Base-by-base conservation (phyloP, 2,113 vertebrate genomes). In the Corydoras maculifer region DNA sequence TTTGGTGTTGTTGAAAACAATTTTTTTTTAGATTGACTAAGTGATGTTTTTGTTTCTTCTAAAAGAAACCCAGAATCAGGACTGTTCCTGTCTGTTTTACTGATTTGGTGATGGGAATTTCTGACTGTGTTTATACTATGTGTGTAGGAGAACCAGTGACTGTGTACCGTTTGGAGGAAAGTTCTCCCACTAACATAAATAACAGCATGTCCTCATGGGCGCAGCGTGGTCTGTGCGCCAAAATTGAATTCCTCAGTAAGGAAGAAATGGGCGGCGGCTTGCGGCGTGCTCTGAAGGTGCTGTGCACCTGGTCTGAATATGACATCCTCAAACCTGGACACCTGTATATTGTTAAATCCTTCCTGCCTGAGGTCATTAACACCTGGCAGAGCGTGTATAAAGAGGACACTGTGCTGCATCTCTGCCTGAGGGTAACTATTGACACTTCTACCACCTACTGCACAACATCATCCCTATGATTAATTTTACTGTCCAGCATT, bases 181-280 rank as follows among this genome's bases (percentile, higher is more conserved):
- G 97, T 67, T 99, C 97, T 32, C 97, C 96, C 62, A 95, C 84
- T 85, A 98, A 93, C 67, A 87, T 99, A 82, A 96, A 98, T 86
- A 99, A 99, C 88, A 99, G 97, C 91, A 99, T 99, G 97, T 98
- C 96, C 32, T 99, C 97, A 72, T 99, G 97, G 97, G 91, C 96
- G 54, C 97, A 98, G 30, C 87, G 93, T n/a, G 97, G 96, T 5
- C 93, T 98, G 50, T 98, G 92, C 81, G 97, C 96, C 75, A 99
- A 98, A 84, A 99, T 99, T 9, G 97, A 99, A 66, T 99, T 99
- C 82, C 88, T 99, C 75, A 98, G 97, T 86, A 98, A 98, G 82
- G 97, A 99, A 79, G 94, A 99, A 86, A 98, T 98, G 97, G 96
- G 96, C 9, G 97, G 97, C 14, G 97, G 97, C 25, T 88, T 99